These are phyloP conservation scores for Lamellibrachia satsuma DNA, from an alignment of 2,888 invertebrate species.

Conservation along the genomic window DNA sequence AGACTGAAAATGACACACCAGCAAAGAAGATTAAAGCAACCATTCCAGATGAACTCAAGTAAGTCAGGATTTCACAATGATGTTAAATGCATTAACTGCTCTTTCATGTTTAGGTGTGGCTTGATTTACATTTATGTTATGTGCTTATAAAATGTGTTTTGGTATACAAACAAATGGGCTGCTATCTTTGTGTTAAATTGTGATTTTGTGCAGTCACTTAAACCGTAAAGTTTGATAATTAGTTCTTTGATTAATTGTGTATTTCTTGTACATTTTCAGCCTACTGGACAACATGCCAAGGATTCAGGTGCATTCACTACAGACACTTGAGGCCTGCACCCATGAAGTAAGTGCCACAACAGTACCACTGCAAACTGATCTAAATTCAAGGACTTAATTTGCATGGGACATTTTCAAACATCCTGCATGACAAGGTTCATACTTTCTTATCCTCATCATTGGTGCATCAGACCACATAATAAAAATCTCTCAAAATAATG, in stretches of 20 bases:
- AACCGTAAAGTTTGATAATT: not conserved
- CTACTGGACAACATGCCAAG: conserved; percentile 81
- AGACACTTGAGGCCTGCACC: conserved; percentile 90
- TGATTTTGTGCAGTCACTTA: not conserved
- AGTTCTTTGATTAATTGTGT: not conserved
- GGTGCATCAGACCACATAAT: no score
- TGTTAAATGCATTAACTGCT: not conserved
- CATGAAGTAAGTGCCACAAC: conserved; percentile 77
- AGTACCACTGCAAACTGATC: not conserved
- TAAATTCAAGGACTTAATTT: not conserved
- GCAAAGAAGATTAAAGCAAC: conserved; percentile 30
- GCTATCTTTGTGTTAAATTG: not conserved
- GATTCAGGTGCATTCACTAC: conserved; percentile 87
- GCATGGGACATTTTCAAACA: not conserved
- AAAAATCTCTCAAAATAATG: not conserved
- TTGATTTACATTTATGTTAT: not conserved
- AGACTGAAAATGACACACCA: conserved; percentile 18
- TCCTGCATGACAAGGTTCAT: not conserved
- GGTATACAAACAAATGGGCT: not conserved
- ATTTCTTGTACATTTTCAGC: conserved; percentile 65
- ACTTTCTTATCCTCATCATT: not conserved
- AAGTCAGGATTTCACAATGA: conserved; percentile 17
- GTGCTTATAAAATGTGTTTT: not conserved
- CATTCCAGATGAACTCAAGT: conserved; percentile 31
- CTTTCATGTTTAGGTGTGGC: not conserved